Evolutionary conservation across 2,113 vertebrate species (phyloP).

Genomic region (sheep (Ovis aries)): DNA sequence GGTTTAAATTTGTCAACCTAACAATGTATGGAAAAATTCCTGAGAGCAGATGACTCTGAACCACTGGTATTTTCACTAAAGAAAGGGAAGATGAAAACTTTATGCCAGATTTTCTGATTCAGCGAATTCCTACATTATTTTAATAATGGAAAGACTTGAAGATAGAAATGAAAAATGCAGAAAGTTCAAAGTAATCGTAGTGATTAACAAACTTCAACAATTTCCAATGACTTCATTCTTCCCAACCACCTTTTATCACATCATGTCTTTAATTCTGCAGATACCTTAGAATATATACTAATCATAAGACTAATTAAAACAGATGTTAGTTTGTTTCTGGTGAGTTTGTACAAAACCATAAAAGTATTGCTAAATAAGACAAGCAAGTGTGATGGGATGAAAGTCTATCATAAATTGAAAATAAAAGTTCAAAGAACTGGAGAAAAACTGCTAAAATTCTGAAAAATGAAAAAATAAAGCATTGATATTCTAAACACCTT

Average conservation of each 20-base stretch:
- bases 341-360: neutral
- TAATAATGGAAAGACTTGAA: neutral
- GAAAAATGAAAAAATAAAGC: neutral
- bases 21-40: neutral
- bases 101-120: no score
- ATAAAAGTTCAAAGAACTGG: neutral
- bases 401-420: slow-evolving; percentile 17
- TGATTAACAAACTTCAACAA: neutral
- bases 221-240: neutral
- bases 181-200: neutral
- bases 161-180: neutral
- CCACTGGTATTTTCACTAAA: neutral
- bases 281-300: neutral
- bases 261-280: neutral
- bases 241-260: neutral
- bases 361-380: neutral
- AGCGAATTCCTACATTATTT: neutral
- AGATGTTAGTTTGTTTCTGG: neutral
- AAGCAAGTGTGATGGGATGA: slow-evolving; percentile 12
- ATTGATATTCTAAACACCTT: slow-evolving; percentile 21
- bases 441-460: neutral
- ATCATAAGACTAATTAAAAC: neutral
- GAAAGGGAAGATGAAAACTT: neutral
- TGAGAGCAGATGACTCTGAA: neutral
- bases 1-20: neutral